Base-by-base conservation (phyloP, 30 jellyfish, hydroid and myxozoan species). In the Clytia hemisphaerica region DNA sequence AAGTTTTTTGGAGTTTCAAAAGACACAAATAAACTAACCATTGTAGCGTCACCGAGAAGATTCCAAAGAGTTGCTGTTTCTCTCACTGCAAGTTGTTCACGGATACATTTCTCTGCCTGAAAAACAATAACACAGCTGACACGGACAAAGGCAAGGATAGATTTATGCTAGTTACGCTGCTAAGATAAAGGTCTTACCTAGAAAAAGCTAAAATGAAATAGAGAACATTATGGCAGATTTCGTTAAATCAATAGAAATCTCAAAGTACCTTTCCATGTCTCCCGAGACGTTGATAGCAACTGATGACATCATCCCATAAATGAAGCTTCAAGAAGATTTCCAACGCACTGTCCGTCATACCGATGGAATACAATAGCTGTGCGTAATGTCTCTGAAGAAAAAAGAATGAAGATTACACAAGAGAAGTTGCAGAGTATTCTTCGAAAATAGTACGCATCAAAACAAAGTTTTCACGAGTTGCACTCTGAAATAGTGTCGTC, bases 31-130 rank as follows among this genome's bases (percentile, higher is more conserved):
- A n/a, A 6, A 33, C 83, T 15, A 34, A 88, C 97, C 71, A 57
- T 53, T 9, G 97, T 88, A 28, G 87, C 97, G 63, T 80, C 94
- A 32, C 97, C 97, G 9, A 88, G 78, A 48, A 88, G 75, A 58
- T 93, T 73, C 97, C 97, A 88, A 19, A 88, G 77, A 10, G 67
- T 79, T 32, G 97, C 74, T 3, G 97, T 73, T 63, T 88, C 97
- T 12, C 58, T 58, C 12, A 50, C 45, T 44, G 82, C 79, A 22
- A 88, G 61, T 51, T 88, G 88, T 36, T 60, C 67, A 49, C 97
- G 40, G 24, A 88, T 88, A 16, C 79, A 35, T 22, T 72, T 59
- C 73, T 88, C 97, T 3, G 97, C 97, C 93, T 83, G 44, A 15
- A 42, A 12, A 42, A 42, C 53, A 12, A 42, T 9, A 10, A 42